Percentiles rank a stretch among this genome's conserved stretches.
phyloP scores from a whole-genome alignment of 64 coral and sea anemone species.

The Exaiptasia diaphana region DNA sequence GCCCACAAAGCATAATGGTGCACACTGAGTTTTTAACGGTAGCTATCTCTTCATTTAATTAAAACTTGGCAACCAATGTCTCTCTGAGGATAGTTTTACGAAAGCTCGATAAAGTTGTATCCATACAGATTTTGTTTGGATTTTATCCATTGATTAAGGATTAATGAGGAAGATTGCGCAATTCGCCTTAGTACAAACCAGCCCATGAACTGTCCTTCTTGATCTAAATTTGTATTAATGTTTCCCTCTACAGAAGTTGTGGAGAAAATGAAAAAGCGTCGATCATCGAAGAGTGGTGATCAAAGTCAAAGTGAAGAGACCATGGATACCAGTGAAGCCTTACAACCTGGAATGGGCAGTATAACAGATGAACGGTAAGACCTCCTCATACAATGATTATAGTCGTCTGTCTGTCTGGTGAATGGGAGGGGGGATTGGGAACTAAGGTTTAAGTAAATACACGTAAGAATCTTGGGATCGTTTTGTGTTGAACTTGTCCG shows the following conservation, averaged over 20 bases:
- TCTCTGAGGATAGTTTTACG: not conserved
- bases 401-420: not conserved
- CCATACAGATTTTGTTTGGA: not conserved
- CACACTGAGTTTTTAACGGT: no score
- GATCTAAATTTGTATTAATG: not conserved
- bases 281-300: constrained; percentile 47
- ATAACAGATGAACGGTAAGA: constrained; percentile 70
- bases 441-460: no score
- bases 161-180: not conserved
- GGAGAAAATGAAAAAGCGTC: constrained; percentile 70
- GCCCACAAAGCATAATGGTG: no score
- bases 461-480: no score
- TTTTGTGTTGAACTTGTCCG: no score
- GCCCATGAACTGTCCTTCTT: not conserved
- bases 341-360: not conserved
- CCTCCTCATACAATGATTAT: not conserved
- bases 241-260: constrained; percentile 69
- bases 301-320: constrained; percentile 38
- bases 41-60: no score
- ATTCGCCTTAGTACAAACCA: not conserved
- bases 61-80: not conserved
- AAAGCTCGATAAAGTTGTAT: not conserved
- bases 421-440: not conserved
- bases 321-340: constrained; percentile 76
- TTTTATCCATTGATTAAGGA: not conserved